Base-by-base conservation (phyloP, 2,888 invertebrate genomes). In the Girardia tigrina region DNA sequence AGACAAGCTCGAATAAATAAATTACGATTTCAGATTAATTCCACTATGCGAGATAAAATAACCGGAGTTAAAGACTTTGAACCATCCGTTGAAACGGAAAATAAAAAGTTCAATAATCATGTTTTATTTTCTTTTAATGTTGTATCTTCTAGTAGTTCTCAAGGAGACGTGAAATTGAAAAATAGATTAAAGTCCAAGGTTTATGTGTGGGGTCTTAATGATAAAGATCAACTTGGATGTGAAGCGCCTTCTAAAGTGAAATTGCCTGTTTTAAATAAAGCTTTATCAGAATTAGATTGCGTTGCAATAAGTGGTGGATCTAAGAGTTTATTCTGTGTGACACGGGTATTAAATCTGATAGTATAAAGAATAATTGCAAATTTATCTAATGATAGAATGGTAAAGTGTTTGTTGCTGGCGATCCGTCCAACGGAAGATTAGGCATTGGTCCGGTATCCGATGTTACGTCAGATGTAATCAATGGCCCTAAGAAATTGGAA, bases 191-290 rank as follows among this genome's bases (percentile, higher is more conserved):
- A 36, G 16, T 36, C 36, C 36, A 36, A 84, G 78, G 86, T 92
- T 0, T 92, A 90, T 82, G 94, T 94, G 0, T 95, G 94, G 94
- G 95, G 94, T 0, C 86, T 94, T 74, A 94, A 94, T 82, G 94
- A 94, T 82, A 94, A 94, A 84, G 94, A 94, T 82, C 94, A 95
- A 82, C 85, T 94, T 0, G 94, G 93, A 8, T 94, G 94, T 0
- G 88, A 94, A 73, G 92, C 93, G 82, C 94, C 94, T 0, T 94
- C 94, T 0, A 94, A 85, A 81, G 84, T 84, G 73, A 94, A 94
- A 84, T 87, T 91, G 27, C 94, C 94, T 0, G 88, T 90, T 0
- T 89, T 90, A 80, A 92, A 92, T 20, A 91, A 93, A 75, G 88
- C 89, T 0, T 86, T 94, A 14, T 91, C 92, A 73, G 88, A 90